Percentiles rank a stretch among this genome's conserved stretches.
phyloP scores from a whole-genome alignment of 2,113 vertebrate species.

The Hydrolagus affinis region DNA sequence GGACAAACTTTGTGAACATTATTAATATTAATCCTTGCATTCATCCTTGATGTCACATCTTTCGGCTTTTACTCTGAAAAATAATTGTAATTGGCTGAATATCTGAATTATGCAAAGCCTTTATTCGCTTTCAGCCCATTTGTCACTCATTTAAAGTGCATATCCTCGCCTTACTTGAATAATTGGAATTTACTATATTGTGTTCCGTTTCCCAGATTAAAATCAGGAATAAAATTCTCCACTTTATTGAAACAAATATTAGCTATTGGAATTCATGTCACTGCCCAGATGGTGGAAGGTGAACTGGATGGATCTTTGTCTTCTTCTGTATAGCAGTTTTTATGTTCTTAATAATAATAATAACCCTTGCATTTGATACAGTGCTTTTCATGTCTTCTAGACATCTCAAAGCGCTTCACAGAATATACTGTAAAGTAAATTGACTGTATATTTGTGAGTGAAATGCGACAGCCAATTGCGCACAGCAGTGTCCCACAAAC shows the following conservation, averaged over 20 bases:
- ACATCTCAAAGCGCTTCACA: too few relatives aligned
- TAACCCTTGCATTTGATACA: too few relatives aligned
- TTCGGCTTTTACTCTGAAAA: not conserved
- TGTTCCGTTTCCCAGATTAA: too few relatives aligned
- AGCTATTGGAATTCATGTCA: too few relatives aligned
- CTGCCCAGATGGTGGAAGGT: not conserved
- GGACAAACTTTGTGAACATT: constrained; percentile 15
- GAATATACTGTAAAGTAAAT: too few relatives aligned
- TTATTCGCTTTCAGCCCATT: not conserved
- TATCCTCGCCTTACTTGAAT: not conserved
- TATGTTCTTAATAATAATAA: too few relatives aligned
- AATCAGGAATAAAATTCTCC: not conserved
- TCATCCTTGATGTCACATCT: not conserved
- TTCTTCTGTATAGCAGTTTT: too few relatives aligned
- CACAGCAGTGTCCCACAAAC: too few relatives aligned
- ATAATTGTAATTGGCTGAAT: not conserved
- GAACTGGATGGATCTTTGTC: not conserved
- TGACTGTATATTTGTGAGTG: too few relatives aligned
- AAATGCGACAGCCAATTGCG: too few relatives aligned
- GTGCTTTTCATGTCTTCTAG: too few relatives aligned
- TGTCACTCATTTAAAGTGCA: not conserved
- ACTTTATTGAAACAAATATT: not conserved
- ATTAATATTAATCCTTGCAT: not conserved
- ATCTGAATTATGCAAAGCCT: not conserved
- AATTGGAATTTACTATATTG: not conserved